Evolutionary conservation across 2,113 vertebrate species (phyloP), one percentile per base, ranked within the genome.

Genomic region (Nothobranchius furzeri): DNA sequence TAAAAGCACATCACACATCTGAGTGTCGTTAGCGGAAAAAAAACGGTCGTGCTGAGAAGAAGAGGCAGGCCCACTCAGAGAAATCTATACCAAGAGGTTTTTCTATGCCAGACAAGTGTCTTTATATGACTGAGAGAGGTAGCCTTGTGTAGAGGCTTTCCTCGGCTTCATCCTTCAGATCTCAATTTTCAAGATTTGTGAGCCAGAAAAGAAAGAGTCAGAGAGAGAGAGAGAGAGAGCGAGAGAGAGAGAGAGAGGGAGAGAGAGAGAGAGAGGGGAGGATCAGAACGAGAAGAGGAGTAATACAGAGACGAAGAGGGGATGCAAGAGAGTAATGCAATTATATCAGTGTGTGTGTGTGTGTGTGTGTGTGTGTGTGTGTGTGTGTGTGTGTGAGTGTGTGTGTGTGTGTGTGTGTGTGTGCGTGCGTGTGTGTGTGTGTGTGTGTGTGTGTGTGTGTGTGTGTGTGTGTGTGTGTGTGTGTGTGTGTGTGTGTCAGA

Each of bases 141-240:
- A 70, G 75, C 76, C 78, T 79, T 59, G 63, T 76, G 67, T 76
- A 60, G 62, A 78, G 76, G 65, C 60, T 70, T 59, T 37, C n/a
- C 36, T 40, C 56, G 42, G 70, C 74, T 42, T 54, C 78, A 73
- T 68, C 66, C 76, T 68, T 85, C 81, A 83, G 68, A 80, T 88
- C 82, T 84, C 84, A 74, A 80, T 85, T 81, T 83, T 74, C 66
- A 76, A 75, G 84, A 82, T 89, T 83, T 86, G 80, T 82, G 82
- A 88, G 78, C 54, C 76, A 80, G 65, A 82, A 72, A 87, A 4
- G 30, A 30, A 30, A 30, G 30, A 30, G 65, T 11, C 49, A 65
- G 43, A 37, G 17, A 40, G 51, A 8, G 63, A 25, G 37, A 48
- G n/a, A n/a, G n/a, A n/a, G n/a, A n/a, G n/a, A n/a, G n/a, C n/a